Conservation (phyloP, 1,140 invertebrate species). For the Chironomus striatipennis region DNA sequence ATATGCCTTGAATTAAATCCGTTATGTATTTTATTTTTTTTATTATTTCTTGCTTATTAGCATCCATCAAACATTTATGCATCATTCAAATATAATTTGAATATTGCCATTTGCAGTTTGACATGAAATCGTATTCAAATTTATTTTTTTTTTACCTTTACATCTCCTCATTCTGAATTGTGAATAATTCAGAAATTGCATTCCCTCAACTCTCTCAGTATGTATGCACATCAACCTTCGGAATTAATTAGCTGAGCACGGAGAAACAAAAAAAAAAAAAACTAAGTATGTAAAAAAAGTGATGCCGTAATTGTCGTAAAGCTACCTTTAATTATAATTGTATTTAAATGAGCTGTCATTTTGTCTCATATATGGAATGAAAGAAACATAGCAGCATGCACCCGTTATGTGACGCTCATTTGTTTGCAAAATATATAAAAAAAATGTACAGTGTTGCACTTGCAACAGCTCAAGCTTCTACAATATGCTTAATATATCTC, state of each 20-base stretch:
- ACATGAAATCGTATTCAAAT: conserved; percentile 21
- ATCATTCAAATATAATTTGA: conserved; percentile 15
- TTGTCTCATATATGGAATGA: not conserved
- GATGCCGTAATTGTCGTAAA: conserved; percentile 19
- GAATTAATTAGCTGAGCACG: conserved; percentile 18
- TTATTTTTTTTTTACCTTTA: not conserved
- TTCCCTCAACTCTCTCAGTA: too few species aligned
- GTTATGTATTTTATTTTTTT: not conserved
- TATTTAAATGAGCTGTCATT: conserved; percentile 21
- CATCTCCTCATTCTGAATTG: too few species aligned
- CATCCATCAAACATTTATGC: conserved; percentile 5
- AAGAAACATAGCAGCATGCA: not conserved
- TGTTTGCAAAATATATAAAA: not conserved
- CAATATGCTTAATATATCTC: too few species aligned
- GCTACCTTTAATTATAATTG: conserved; percentile 18
- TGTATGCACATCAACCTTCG: not conserved
- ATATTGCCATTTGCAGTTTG: conserved; percentile 17
- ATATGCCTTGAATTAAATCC: not conserved
- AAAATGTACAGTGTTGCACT: not conserved
- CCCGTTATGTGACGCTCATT: conserved; percentile 23
- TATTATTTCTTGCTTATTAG: not conserved
- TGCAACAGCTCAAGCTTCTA: not conserved
- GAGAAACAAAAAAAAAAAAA: not conserved
- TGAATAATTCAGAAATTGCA: too few species aligned
- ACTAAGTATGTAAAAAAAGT: not conserved